Evolutionary conservation across 2,113 vertebrate genomes (phyloP).

Genomic region (Cacatua alba): DNA sequence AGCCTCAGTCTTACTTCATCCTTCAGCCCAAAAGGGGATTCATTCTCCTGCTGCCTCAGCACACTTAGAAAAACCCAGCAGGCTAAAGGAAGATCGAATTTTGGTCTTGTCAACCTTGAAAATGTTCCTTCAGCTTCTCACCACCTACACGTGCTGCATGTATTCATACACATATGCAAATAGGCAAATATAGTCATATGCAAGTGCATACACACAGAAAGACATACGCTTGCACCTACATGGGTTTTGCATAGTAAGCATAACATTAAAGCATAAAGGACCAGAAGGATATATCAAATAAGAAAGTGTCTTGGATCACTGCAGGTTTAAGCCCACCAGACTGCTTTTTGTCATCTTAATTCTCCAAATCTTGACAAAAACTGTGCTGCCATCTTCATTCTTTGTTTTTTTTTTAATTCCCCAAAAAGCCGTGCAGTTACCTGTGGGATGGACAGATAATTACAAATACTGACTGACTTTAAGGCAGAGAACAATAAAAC

Average conservation of each 20-base stretch:
- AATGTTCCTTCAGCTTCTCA: constrained; percentile 44
- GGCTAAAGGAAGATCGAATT: background rate
- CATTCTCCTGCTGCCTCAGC: background rate
- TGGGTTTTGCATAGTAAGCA: background rate
- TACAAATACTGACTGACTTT: constrained; percentile 59
- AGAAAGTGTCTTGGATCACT: background rate
- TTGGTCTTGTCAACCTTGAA: constrained; percentile 50
- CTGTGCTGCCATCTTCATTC: background rate
- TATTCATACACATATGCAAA: constrained; percentile 36
- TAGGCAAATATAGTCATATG: constrained; percentile 9
- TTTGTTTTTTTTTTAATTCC: background rate
- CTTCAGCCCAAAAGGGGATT: background rate
- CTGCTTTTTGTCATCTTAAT: background rate
- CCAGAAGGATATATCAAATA: background rate
- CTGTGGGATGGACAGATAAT: constrained; percentile 42
- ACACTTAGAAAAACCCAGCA: background rate
- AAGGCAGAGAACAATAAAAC: constrained; percentile 45
- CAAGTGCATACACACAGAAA: background rate
- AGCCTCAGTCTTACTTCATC: background rate
- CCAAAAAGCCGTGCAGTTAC: background rate
- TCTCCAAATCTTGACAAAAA: background rate
- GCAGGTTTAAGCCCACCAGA: background rate
- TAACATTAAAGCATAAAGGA: background rate
- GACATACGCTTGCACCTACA: background rate
- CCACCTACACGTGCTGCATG: background rate